Evolutionary conservation across 2,888 invertebrate species (phyloP), one percentile per base, ranked within the genome.

Genomic region (Tyria jacobaeae): DNA sequence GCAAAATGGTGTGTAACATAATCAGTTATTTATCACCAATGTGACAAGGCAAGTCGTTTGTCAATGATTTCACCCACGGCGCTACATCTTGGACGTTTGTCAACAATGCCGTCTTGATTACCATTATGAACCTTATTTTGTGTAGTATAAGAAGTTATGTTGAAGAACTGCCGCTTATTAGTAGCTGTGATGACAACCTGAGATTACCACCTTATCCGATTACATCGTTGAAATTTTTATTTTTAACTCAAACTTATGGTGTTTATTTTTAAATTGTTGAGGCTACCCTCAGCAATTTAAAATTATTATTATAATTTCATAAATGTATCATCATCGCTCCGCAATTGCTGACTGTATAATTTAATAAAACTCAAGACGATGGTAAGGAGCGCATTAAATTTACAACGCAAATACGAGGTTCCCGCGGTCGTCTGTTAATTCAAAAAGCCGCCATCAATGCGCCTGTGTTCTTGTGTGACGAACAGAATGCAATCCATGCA

Each of bases 1-100:
- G 89, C 89, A 88, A 92, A 92, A 91, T 89, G 87, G 86, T 88
- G 86, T 89, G 92, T 90, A 92, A 91, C 89, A 90, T 88, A 91
- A 92, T 93, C 92, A 92, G 93, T 91, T 92, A 93, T 93, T 93
- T 92, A 94, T 94, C 92, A 92, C 87, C 80, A 84, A 82, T 88
- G 89, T 86, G 91, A 90, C 91, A 90, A 87, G 84, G 83, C 82
- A 83, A 84, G 89, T 89, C 92, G 87, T 93, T 93, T 94, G 91
- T 92, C 93, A 91, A 88, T 80, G 81, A 88, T 88, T 89, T 89
- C 92, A 90, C 92, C 93, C 91, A 92, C 92, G 88, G 82, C 76
- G 82, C 80, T 81, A 77, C 85, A 79, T 86, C 90, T 89, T 81
- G 82, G 83, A 85, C 83, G 88, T 90, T 89, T 88, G 89, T 92